Evolutionary conservation across 2,888 invertebrate species (phyloP).

Genomic region (Ophion slaviceki): DNA sequence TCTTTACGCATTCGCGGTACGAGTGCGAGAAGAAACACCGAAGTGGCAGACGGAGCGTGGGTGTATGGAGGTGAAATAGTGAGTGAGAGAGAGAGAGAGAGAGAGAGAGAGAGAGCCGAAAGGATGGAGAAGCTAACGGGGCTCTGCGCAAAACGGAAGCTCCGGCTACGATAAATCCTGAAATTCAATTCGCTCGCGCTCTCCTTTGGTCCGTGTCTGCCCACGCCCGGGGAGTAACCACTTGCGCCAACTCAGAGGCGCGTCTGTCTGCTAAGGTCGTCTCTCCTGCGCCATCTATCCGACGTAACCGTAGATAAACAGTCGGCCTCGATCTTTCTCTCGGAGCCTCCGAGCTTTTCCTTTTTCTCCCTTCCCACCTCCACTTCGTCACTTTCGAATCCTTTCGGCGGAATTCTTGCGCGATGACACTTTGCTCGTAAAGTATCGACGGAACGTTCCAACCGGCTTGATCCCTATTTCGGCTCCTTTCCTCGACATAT

Average conservation of each 20-base stretch:
- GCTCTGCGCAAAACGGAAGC: conserved; percentile 80
- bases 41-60: conserved; percentile 21
- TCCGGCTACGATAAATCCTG: conserved; percentile 81
- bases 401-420: conserved; percentile 60
- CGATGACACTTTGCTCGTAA: conserved; percentile 66
- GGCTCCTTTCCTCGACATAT: conserved; percentile 9
- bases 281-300: conserved; percentile 51
- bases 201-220: conserved; percentile 64
- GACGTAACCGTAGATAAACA: conserved; percentile 47
- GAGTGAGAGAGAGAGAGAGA: neutral
- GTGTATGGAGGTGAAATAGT: conserved; percentile 42
- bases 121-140: conserved; percentile 57
- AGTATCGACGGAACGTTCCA: conserved; percentile 59
- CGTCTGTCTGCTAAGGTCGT: conserved; percentile 54
- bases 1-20: conserved; percentile 77
- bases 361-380: conserved; percentile 31
- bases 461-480: conserved; percentile 27
- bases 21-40: conserved; percentile 48
- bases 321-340: conserved; percentile 37
- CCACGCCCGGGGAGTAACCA: conserved; percentile 68
- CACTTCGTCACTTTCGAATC: conserved; percentile 51
- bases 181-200: conserved; percentile 80
- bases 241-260: conserved; percentile 63
- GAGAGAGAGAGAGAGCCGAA: neutral
- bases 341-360: neutral